Evolutionary conservation across 2,113 vertebrate species (phyloP), one percentile per base, ranked within the genome.

Genomic region (Cercocebus atys): DNA sequence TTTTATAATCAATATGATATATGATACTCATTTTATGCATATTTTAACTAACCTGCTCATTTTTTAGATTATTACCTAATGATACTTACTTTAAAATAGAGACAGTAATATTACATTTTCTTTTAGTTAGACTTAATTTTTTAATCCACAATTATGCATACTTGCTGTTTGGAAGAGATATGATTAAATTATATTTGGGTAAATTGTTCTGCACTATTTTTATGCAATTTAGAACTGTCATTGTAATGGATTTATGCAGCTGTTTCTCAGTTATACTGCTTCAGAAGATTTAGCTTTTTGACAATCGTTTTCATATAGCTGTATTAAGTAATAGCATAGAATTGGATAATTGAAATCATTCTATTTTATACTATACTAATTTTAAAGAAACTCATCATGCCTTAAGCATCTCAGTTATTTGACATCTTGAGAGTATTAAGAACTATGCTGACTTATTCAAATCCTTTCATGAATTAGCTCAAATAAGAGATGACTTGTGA

Each of bases 251-350:
- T 50, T 83, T 90, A 82, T 47, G 43, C 16, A 93, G 32, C 76
- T 43, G 9, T 83, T 61, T 90, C 57, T 90, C 27, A 68, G 9
- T 72, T 81, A 57, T 79, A 61, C n/a, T 73, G 14, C 55, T n/a
- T 90, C n/a, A 57, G 47, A 93, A 90, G 38, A 79, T 72, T 93
- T 61, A 96, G 32, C 81, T 78, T 59, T 93, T 78, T 78, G 45
- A 84, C 32, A 61, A 73, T 66, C 27, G 3, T 83, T 95, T 96
- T 66, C 45, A 66, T 23, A 35, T 30, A 82, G 23, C 32, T 87
- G 23, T 96, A 55, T 88, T 83, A 96, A 93, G 32, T 75, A 93
- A 93, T 57, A 83, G 16, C 43, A 57, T 40, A 64, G 38, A 93
- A 90, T 20, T 91, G 45, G 66, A 66, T 93, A 79, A 83, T 64